Evolutionary conservation across 2,888 invertebrate species (phyloP).

Genomic region (Microctonus hyperodae): DNA sequence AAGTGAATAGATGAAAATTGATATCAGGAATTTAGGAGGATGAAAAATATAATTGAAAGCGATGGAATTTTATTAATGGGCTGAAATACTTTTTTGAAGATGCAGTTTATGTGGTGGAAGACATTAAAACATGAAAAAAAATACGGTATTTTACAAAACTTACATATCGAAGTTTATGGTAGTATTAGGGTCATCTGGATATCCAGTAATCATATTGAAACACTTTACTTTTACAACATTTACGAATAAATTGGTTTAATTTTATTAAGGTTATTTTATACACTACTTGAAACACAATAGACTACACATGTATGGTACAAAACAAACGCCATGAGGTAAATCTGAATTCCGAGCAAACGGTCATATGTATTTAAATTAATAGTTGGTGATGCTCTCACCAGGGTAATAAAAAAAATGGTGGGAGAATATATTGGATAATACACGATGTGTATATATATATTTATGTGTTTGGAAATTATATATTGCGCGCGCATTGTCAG

Average conservation of each 20-base stretch:
- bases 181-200: slow-evolving; percentile 50
- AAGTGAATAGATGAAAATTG: too few species aligned
- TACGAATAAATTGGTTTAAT: slow-evolving; percentile 25
- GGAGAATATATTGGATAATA: too few species aligned
- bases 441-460: too few species aligned
- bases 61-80: too few species aligned
- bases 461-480: too few species aligned
- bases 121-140: too few species aligned
- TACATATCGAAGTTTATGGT: slow-evolving; percentile 51
- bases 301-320: slow-evolving; percentile 19
- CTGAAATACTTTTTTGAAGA: too few species aligned
- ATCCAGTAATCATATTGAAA: slow-evolving; percentile 43
- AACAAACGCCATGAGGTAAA: slow-evolving; percentile 25
- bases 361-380: slow-evolving; percentile 45
- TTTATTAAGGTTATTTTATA: slow-evolving; percentile 3
- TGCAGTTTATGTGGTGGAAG: too few species aligned
- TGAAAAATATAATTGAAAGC: too few species aligned
- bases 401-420: slow-evolving; percentile 25
- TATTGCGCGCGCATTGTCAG: background rate
- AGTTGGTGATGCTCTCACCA: slow-evolving; percentile 39
- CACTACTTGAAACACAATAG: background rate
- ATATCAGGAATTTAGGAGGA: too few species aligned
- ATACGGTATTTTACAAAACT: slow-evolving; percentile 40
- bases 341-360: too few species aligned
- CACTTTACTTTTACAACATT: slow-evolving; percentile 6